Conservation (phyloP, 2,113 vertebrate genomes). For the Martes martes region DNA sequence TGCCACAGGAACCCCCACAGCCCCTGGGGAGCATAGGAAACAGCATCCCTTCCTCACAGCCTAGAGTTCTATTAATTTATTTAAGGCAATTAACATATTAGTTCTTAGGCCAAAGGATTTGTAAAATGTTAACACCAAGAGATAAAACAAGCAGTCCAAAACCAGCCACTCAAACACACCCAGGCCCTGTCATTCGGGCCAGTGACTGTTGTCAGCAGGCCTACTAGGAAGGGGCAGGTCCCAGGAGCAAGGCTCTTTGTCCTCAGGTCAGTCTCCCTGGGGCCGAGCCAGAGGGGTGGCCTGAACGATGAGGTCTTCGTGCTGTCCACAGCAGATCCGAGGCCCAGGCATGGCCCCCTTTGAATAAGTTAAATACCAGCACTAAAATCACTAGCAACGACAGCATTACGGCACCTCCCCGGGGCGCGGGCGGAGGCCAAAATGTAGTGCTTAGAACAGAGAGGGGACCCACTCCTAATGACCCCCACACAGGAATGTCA, state of each 20-base stretch:
- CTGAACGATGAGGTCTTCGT: background rate
- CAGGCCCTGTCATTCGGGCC: background rate
- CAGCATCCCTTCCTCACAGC: slow-evolving; percentile 50
- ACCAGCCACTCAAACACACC: background rate
- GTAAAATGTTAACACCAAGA: slow-evolving; percentile 76
- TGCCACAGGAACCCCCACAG: background rate
- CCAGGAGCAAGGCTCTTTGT: background rate
- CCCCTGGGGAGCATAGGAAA: background rate
- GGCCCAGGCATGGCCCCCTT: background rate
- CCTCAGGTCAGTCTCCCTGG: background rate
- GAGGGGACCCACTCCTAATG: background rate
- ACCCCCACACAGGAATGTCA: slow-evolving; percentile 22
- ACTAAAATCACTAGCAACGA: slow-evolving; percentile 65
- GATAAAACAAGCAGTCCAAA: slow-evolving; percentile 49
- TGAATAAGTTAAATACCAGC: slow-evolving; percentile 82
- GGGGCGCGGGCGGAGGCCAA: background rate
- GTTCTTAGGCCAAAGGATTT: slow-evolving; percentile 73
- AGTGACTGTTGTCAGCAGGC: background rate
- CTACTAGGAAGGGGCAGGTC: background rate
- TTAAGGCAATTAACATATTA: slow-evolving; percentile 82
- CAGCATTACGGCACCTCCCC: background rate
- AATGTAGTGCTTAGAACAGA: slow-evolving; percentile 75
- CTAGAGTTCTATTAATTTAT: slow-evolving; percentile 80
- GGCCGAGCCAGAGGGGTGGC: background rate
- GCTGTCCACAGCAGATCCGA: background rate